Evolutionary conservation across 2,113 vertebrate species (phyloP).

Genomic region (Myotis davidii): DNA sequence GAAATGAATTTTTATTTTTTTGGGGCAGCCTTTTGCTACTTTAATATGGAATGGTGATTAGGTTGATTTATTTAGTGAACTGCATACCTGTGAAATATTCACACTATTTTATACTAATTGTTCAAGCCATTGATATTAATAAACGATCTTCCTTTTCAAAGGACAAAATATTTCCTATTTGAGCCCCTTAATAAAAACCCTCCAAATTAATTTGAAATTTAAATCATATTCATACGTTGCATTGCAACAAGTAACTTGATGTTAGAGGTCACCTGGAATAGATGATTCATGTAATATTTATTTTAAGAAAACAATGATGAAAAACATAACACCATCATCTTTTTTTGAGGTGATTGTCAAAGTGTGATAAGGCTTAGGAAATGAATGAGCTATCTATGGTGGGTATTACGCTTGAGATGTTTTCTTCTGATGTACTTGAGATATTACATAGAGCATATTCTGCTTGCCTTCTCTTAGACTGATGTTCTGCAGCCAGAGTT

Average conservation of each 20-base stretch:
- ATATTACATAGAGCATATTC: background rate
- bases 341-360: background rate
- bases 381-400: background rate
- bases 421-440: conserved; percentile 4
- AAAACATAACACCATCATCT: background rate
- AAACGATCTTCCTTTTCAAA: background rate
- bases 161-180: conserved; percentile 27
- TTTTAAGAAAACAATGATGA: conserved; percentile 50
- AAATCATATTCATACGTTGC: background rate
- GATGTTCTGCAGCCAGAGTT: conserved; percentile 2
- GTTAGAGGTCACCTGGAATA: conserved; percentile 14
- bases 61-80: background rate
- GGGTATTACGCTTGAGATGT: background rate
- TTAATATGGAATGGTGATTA: background rate
- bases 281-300: background rate
- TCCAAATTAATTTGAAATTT: conserved; percentile 58
- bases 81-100: background rate
- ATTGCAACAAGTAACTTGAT: conserved; percentile 27
- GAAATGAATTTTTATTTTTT: background rate
- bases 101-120: background rate
- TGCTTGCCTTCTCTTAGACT: conserved; percentile 24
- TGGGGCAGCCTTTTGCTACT: background rate
- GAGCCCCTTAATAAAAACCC: background rate
- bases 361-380: conserved; percentile 21
- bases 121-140: background rate